A percentile compares a stretch with the other conserved stretches of the same genome.
Conservation (phyloP, 1,140 invertebrate species). For the Acyrthosiphon pisum region DNA sequence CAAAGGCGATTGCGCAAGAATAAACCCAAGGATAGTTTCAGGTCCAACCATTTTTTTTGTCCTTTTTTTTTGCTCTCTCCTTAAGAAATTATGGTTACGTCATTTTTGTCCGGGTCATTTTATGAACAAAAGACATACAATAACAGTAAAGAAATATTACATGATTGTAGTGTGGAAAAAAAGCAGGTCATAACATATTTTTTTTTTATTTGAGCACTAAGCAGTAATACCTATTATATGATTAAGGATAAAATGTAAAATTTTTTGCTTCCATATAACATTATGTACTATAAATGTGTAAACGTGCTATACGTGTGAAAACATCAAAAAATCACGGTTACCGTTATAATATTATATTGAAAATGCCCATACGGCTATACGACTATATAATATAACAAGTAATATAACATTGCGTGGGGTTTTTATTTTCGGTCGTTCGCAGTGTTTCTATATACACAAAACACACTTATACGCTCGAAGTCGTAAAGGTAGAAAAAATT, state of each 20-base stretch:
- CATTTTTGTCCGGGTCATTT: slow-evolving; percentile 46
- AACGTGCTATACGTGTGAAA: slow-evolving; percentile 39
- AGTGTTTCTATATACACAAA: neutral
- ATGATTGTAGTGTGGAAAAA: slow-evolving; percentile 15
- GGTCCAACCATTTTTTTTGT: slow-evolving; percentile 39
- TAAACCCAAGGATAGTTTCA: slow-evolving; percentile 19
- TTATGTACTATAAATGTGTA: neutral
- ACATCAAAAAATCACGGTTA: slow-evolving; percentile 4
- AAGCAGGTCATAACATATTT: slow-evolving; percentile 36
- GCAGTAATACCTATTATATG: slow-evolving; percentile 23
- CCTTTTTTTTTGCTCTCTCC: slow-evolving; percentile 25
- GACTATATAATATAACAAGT: too few species aligned
- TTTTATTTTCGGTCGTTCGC: neutral
- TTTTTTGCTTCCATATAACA: slow-evolving; percentile 30
- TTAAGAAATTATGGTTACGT: slow-evolving; percentile 44
- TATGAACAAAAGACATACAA: slow-evolving; percentile 2
- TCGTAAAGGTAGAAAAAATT: neutral
- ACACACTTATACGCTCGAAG: neutral
- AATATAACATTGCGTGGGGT: neutral
- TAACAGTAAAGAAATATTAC: slow-evolving; percentile 22
- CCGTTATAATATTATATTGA: slow-evolving; percentile 7
- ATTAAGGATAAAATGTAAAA: neutral
- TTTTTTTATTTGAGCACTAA: slow-evolving; percentile 41
- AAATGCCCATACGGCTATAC: neutral
- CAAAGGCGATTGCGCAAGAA: slow-evolving; percentile 54